phyloP scores from a whole-genome alignment of 1,140 invertebrate species.

The Procambarus clarkii region DNA sequence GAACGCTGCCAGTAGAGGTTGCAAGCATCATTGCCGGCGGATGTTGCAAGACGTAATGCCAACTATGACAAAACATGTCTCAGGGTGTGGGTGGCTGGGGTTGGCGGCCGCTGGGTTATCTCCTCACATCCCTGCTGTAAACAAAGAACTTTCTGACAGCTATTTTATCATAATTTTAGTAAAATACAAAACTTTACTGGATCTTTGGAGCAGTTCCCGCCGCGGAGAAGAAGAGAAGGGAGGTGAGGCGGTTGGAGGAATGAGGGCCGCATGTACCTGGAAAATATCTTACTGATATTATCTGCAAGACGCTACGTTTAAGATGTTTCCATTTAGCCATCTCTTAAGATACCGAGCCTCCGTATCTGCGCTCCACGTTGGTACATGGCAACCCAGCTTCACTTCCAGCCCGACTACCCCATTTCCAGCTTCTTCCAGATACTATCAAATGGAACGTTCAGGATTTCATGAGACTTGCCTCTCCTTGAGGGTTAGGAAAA shows the following conservation, averaged over 20 bases:
- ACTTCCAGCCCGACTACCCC: conserved; percentile 7
- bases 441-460: not conserved
- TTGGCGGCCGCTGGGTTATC: not conserved
- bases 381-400: not conserved
- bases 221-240: not conserved
- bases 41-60: not conserved
- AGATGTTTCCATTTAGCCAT: conserved; percentile 14
- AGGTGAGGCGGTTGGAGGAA: not conserved
- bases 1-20: no score
- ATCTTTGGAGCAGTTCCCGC: not conserved
- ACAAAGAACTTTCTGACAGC: not conserved
- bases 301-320: not conserved
- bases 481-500: not conserved
- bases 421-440: not conserved
- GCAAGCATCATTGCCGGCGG: not conserved
- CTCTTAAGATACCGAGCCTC: conserved; percentile 5
- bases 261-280: not conserved
- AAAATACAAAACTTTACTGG: not conserved
- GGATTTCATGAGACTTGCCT: not conserved
- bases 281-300: conserved; percentile 7
- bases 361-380: not conserved
- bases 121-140: not conserved
- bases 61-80: not conserved
- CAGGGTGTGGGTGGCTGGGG: not conserved
- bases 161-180: conserved; percentile 19